These are phyloP conservation scores for Ditylenchus dipsaci DNA, from an alignment of 1,140 invertebrate species.

Conservation along the genomic window DNA sequence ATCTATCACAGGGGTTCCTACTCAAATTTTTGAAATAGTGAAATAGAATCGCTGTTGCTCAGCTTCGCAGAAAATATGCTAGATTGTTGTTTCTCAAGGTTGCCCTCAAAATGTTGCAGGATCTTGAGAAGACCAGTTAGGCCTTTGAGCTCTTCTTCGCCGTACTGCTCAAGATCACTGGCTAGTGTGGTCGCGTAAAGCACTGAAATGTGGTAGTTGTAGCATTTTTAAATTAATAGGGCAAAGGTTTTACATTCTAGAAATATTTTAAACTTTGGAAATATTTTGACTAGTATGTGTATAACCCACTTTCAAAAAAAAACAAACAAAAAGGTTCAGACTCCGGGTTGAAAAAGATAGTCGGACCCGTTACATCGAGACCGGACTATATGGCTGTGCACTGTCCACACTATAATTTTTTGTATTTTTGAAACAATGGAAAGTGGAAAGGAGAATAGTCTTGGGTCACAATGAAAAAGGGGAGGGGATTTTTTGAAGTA, in stretches of 20 bases:
- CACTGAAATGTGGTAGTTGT: neutral
- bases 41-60: too few relatives aligned
- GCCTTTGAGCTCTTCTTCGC: neutral
- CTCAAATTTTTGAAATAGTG: too few relatives aligned
- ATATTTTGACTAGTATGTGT: neutral
- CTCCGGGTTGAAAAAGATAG: neutral
- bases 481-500: too few relatives aligned
- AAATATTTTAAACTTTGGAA: neutral
- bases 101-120: neutral
- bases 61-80: neutral
- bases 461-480: too few relatives aligned
- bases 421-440: too few relatives aligned
- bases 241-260: neutral
- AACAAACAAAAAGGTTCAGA: too few relatives aligned
- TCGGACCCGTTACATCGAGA: too few relatives aligned
- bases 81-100: neutral
- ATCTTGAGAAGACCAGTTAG: neutral
- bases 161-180: neutral
- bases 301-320: too few relatives aligned
- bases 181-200: neutral
- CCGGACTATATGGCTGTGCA: too few relatives aligned
- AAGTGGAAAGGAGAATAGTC: too few relatives aligned
- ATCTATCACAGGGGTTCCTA: too few relatives aligned
- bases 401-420: too few relatives aligned
- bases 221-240: neutral